Percentiles rank a stretch among this genome's conserved stretches.
Conservation (phyloP, 2,797 vertebrate species). For the Hydrophis major region DNA sequence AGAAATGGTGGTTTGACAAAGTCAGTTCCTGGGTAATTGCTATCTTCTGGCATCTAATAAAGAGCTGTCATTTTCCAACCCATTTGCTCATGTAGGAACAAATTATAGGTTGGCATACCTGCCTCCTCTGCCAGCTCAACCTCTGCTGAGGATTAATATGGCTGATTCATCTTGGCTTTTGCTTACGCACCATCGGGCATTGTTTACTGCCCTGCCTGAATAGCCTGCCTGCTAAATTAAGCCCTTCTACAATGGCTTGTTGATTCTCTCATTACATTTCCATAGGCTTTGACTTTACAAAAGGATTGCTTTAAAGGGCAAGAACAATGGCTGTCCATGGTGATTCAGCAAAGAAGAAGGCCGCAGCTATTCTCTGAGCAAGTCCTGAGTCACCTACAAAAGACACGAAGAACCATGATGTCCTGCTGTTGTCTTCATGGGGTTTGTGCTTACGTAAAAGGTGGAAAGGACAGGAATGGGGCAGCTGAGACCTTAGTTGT, state of each 20-base stretch:
- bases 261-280: conserved; percentile 59
- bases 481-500: not conserved
- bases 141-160: not conserved
- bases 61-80: not conserved
- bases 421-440: not conserved
- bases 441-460: not conserved
- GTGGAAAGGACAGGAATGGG: not conserved
- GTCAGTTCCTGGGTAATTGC: not conserved
- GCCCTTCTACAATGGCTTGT: conserved; percentile 59
- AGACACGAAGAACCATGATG: not conserved
- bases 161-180: conserved; percentile 47
- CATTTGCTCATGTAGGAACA: not conserved
- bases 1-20: not conserved
- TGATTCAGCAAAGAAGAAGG: not conserved
- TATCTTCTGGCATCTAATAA: accelerated
- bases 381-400: not conserved
- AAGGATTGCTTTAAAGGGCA: conserved; percentile 30
- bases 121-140: not conserved
- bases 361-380: not conserved
- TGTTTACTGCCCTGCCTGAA: conserved; percentile 35
- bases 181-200: conserved; percentile 13
- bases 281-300: conserved; percentile 35
- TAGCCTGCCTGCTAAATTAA: conserved; percentile 53
- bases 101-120: not conserved
- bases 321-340: conserved; percentile 23